These are phyloP conservation scores for Calephelis virginiensis DNA, from an alignment of 1,140 invertebrate genomes.

Conservation along the genomic window DNA sequence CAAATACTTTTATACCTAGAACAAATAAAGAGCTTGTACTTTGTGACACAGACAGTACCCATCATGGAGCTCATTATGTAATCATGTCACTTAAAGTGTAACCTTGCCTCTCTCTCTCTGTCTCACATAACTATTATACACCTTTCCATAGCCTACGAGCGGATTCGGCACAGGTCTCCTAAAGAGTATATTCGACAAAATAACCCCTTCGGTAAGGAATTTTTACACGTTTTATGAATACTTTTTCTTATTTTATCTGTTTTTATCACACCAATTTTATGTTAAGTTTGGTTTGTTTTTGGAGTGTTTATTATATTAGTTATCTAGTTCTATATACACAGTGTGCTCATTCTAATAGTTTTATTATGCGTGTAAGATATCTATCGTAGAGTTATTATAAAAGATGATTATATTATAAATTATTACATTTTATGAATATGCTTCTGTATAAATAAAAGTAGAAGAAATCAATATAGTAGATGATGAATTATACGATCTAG, in stretches of 20 bases:
- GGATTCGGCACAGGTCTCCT: constrained; percentile 79
- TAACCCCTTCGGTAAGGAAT: constrained; percentile 80
- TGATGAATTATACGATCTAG: constrained; percentile 49
- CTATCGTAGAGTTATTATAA: constrained; percentile 59
- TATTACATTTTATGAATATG: constrained; percentile 64
- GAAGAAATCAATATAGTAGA: constrained; percentile 50
- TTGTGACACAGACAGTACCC: constrained; percentile 72
- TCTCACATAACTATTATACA: constrained; percentile 78
- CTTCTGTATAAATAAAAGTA: constrained; percentile 70
- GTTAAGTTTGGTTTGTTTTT: constrained; percentile 61
- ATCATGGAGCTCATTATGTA: constrained; percentile 61
- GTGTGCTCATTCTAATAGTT: constrained; percentile 69
- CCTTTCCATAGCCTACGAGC: constrained; percentile 77
- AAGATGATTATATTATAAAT: constrained; percentile 48
- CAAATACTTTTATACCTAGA: constrained; percentile 59
- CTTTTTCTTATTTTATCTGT: constrained; percentile 53
- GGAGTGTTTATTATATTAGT: constrained; percentile 62
- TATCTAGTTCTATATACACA: constrained; percentile 58
- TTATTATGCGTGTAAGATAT: constrained; percentile 55
- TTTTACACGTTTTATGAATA: constrained; percentile 74
- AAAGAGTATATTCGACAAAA: constrained; percentile 81
- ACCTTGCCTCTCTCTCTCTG: constrained; percentile 60
- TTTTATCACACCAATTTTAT: constrained; percentile 56
- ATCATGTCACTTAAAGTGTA: constrained; percentile 63
- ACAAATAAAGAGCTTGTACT: constrained; percentile 76